Conservation (phyloP, 2,113 vertebrate genomes). For the Platycercus adscitus region DNA sequence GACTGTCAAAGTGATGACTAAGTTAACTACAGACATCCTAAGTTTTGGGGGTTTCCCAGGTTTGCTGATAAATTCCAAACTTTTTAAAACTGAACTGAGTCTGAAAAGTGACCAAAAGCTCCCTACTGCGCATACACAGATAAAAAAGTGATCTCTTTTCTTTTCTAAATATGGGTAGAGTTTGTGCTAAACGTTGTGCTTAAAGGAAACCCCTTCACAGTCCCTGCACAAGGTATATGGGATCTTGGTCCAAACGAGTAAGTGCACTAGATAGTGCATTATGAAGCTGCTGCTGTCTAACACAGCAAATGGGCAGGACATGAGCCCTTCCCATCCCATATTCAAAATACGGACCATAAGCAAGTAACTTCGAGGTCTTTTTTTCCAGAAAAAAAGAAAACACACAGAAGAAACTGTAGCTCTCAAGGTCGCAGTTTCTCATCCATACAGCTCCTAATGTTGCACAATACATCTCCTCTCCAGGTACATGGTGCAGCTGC, state of each 20-base stretch:
- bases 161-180: not conserved
- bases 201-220: not conserved
- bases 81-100: not conserved
- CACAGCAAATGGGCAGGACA: not conserved
- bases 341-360: not conserved
- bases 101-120: not conserved
- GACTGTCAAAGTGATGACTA: not conserved
- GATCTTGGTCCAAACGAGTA: not conserved
- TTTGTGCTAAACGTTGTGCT: not conserved
- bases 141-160: not conserved
- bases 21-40: not conserved
- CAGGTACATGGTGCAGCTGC: not conserved
- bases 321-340: not conserved
- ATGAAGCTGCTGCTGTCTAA: not conserved
- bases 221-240: not conserved
- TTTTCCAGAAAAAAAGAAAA: not conserved
- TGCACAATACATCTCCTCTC: not conserved
- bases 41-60: not conserved
- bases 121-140: not conserved
- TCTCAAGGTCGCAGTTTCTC: not conserved
- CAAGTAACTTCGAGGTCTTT: not conserved
- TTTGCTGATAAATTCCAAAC: not conserved
- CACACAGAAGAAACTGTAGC: not conserved
- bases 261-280: not conserved
- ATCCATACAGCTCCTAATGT: not conserved